These are phyloP conservation scores for Venustaconcha ellipsiformis DNA, from an alignment of 1,140 invertebrate genomes.

Conservation along the genomic window DNA sequence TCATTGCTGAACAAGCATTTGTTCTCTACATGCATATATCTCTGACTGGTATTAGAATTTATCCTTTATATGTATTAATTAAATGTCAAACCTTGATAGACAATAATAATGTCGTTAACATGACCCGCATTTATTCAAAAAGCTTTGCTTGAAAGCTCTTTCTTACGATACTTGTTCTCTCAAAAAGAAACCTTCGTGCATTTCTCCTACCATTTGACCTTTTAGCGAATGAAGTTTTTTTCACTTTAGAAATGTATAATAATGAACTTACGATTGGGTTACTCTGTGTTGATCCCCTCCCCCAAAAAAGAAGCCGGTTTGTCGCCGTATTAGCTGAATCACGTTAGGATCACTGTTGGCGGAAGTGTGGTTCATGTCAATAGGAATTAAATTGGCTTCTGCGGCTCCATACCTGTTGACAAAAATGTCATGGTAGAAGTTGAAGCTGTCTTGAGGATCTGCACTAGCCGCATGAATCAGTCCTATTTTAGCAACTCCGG, in stretches of 20 bases:
- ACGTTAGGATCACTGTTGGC: slow-evolving; percentile 29
- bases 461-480: slow-evolving; percentile 42
- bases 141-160: too few species aligned
- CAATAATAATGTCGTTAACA: too few species aligned
- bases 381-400: slow-evolving; percentile 34
- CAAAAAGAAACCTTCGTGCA: too few species aligned
- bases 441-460: slow-evolving; percentile 33
- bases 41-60: too few species aligned
- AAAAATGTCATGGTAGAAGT: slow-evolving; percentile 42
- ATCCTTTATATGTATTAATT: too few species aligned
- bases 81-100: too few species aligned
- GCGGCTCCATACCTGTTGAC: slow-evolving; percentile 33
- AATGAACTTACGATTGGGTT: slow-evolving; percentile 40
- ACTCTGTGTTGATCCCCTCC: slow-evolving; percentile 60
- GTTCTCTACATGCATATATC: too few species aligned
- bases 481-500: slow-evolving; percentile 45
- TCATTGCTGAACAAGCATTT: too few species aligned
- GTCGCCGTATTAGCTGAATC: slow-evolving; percentile 38
- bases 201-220: too few species aligned
- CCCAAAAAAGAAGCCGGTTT: slow-evolving; percentile 61
- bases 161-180: too few species aligned
- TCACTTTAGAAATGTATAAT: neutral
- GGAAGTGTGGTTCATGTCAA: slow-evolving; percentile 37
- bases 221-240: too few species aligned
- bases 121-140: too few species aligned